Evolutionary conservation across 1,140 invertebrate genomes (phyloP), one percentile per base, ranked within the genome.

Genomic region (Bombus ignitus): DNA sequence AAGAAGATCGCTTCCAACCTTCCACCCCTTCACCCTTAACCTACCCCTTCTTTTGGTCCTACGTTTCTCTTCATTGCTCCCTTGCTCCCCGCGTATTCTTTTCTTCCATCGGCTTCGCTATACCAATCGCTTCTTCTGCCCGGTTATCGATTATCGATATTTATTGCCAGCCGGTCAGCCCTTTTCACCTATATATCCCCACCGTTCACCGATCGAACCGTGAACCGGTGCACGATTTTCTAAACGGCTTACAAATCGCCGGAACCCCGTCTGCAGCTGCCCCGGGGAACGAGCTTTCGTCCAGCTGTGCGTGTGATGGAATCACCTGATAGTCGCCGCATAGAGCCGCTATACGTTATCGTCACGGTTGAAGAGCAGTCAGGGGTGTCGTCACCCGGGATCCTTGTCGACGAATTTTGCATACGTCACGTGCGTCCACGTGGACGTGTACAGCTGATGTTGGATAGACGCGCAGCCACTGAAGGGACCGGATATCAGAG

Each of bases 71-170:
- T 57, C 53, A 4, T 62, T 65, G 10, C 47, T n/a, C 18, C 15
- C 53, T 37, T n/a, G 28, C 32, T 37, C n/a, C 8, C 3, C 35
- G 32, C 66, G 65, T 66, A 39, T 86, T 83, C 68, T 66, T 83
- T 77, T 80, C 76, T 81, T 89, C 73, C 66, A 8, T 71, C 85
- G 87, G 87, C 80, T 78, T 74, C 86, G 75, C 87, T 77, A 81
- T 72, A 83, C 88, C 88, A 83, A 92, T 90, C 83, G 91, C 85
- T 89, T 88, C 87, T 88, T 87, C 87, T 75, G 79, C 53, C 77
- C 81, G 87, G 86, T 84, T 93, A 93, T 93, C 91, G 92, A 93
- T 93, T 92, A 92, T 89, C 92, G 90, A 93, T 93, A 93, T 92
- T 93, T 93, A 93, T 93, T 93, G 91, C 92, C 90, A 90, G 87